These are phyloP conservation scores for Uropsilus gracilis DNA, from an alignment of 2,113 vertebrate genomes.

Conservation along the genomic window DNA sequence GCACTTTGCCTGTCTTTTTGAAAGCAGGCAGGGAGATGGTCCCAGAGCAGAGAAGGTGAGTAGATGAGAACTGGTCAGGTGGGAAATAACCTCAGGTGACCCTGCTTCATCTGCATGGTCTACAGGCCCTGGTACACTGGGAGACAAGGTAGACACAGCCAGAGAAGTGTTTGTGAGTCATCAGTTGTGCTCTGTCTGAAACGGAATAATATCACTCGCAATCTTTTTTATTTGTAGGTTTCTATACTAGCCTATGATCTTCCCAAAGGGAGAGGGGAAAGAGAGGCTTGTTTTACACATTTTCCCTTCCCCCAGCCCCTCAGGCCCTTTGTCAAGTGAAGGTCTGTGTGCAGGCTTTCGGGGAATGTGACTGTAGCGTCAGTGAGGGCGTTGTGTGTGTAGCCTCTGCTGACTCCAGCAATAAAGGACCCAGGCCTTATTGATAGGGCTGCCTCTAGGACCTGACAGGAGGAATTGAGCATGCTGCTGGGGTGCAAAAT, in stretches of 20 bases:
- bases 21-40: background rate
- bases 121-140: background rate
- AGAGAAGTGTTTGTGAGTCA: background rate
- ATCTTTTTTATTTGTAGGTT: background rate
- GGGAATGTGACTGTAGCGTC: slow-evolving; percentile 52
- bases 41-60: background rate
- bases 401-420: slow-evolving; percentile 80
- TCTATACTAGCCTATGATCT: background rate
- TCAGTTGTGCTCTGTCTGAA: background rate
- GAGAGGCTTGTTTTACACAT: background rate
- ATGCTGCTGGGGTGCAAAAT: slow-evolving; percentile 85
- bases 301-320: no score
- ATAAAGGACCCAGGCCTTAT: slow-evolving; percentile 83
- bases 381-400: slow-evolving; percentile 74
- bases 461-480: slow-evolving; percentile 85
- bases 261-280: background rate
- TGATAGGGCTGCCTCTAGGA: slow-evolving; percentile 85
- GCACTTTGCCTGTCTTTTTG: background rate
- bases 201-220: background rate
- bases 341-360: slow-evolving; percentile 54
- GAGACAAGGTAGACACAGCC: background rate
- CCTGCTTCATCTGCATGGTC: background rate
- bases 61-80: background rate
- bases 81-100: background rate
- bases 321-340: background rate